phyloP scores from a whole-genome alignment of 2,797 vertebrate species.

The Bryconaethiops microstoma region DNA sequence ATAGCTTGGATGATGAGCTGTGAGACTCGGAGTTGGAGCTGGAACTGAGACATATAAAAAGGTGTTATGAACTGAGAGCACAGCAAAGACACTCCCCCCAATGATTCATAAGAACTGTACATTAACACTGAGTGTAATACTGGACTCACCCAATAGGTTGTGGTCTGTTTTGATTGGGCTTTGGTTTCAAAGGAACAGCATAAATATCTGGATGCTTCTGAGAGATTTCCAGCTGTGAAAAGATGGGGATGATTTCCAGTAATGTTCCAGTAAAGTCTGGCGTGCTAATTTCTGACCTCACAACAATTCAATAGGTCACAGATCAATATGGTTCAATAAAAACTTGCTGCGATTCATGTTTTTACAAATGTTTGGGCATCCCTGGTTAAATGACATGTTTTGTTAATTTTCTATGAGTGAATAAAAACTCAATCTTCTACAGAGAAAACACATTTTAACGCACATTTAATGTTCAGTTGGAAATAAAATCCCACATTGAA shows the following conservation, averaged over 20 bases:
- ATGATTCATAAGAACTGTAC: background rate
- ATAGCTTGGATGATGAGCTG: constrained; percentile 71
- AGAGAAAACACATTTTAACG: too few species aligned
- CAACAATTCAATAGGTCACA: background rate
- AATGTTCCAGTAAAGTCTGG: background rate
- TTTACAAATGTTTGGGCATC: too few species aligned
- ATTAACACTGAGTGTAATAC: background rate
- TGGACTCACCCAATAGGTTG: constrained; percentile 85
- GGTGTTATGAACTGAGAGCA: background rate
- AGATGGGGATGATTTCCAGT: constrained; percentile 2
- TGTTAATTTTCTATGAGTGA: too few species aligned
- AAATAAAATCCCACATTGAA: too few species aligned
- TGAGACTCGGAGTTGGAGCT: constrained; percentile 86
- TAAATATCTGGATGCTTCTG: constrained; percentile 98
- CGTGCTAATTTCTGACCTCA: background rate
- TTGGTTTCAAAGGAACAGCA: constrained; percentile 92
- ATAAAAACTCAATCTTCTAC: too few species aligned
- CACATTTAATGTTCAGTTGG: too few species aligned
- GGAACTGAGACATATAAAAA: constrained; percentile 68
- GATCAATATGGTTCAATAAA: background rate
- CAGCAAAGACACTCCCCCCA: background rate
- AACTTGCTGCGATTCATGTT: background rate
- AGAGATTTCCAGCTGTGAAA: constrained; percentile 89
- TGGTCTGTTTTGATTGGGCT: constrained; percentile 83
- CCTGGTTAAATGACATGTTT: too few species aligned